These are phyloP conservation scores for Mobula birostris DNA, from an alignment of 2,113 vertebrate genomes.

Conservation along the genomic window DNA sequence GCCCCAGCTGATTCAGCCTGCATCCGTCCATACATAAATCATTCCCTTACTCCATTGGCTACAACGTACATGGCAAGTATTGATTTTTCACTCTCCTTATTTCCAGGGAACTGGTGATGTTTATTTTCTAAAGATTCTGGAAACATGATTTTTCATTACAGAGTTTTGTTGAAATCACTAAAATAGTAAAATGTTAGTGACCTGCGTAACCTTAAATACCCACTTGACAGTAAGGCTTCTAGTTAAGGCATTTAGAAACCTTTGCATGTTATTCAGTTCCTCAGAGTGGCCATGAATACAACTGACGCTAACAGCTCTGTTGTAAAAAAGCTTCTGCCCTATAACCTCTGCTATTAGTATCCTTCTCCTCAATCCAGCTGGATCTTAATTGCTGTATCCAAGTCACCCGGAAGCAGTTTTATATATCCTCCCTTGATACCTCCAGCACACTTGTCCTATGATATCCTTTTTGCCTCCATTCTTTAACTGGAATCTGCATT, in stretches of 20 bases:
- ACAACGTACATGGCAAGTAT: slow-evolving; percentile 95
- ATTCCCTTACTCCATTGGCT: slow-evolving; percentile 94
- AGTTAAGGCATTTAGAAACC: slow-evolving; percentile 12
- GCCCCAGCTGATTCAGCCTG: slow-evolving; percentile 82
- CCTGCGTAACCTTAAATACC: background rate
- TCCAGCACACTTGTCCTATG: background rate
- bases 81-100: slow-evolving; percentile 76
- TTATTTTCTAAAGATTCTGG: slow-evolving; percentile 46
- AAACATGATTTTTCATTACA: slow-evolving; percentile 17
- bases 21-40: slow-evolving; percentile 94
- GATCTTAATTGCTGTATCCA: background rate
- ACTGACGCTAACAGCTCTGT: slow-evolving; percentile 32
- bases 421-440: slow-evolving; percentile 16
- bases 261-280: slow-evolving; percentile 21
- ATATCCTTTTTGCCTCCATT: slow-evolving; percentile 34
- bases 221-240: background rate
- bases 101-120: slow-evolving; percentile 81
- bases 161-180: slow-evolving; percentile 17
- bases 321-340: slow-evolving; percentile 33
- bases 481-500: slow-evolving; percentile 41
- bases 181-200: background rate
- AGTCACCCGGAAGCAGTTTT: slow-evolving; percentile 31
- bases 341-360: slow-evolving; percentile 35
- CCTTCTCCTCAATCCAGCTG: slow-evolving; percentile 25
- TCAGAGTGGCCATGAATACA: slow-evolving; percentile 29